Percentiles rank a stretch among this genome's conserved stretches.
Conservation (phyloP, 2,888 invertebrate genomes). For the Bellardia bayeri region DNA sequence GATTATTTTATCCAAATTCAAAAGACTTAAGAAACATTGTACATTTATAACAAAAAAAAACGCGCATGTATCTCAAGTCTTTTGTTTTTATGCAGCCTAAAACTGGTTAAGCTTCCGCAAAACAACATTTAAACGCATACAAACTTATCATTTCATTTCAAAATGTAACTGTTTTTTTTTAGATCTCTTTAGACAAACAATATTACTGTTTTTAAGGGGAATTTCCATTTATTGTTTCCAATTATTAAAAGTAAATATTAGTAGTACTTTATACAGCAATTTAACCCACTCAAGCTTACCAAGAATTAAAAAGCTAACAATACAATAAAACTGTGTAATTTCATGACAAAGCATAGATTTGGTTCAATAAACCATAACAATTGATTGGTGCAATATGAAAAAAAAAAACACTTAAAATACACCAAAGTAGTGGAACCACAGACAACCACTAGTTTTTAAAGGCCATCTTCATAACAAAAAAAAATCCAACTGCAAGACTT, state of each 20-base stretch:
- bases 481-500: neutral
- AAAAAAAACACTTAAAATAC: too few species aligned
- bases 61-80: slow-evolving; percentile 36
- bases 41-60: neutral
- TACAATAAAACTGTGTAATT: slow-evolving; percentile 26
- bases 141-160: neutral
- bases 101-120: slow-evolving; percentile 26
- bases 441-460: neutral
- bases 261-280: slow-evolving; percentile 1
- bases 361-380: slow-evolving; percentile 70
- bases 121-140: neutral
- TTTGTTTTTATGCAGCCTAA: neutral
- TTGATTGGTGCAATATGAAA: slow-evolving; percentile 43
- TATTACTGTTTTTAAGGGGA: neutral
- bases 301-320: slow-evolving; percentile 7
- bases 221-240: slow-evolving; percentile 18
- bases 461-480: slow-evolving; percentile 18
- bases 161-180: neutral
- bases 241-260: neutral
- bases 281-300: slow-evolving; percentile 48
- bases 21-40: slow-evolving; percentile 50
- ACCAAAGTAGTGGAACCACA: neutral
- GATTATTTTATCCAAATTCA: neutral
- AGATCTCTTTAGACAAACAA: slow-evolving; percentile 9
- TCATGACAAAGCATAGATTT: slow-evolving; percentile 64